These are phyloP conservation scores for Odontamblyopus lacepedii DNA, from an alignment of 2,797 vertebrate genomes.

Conservation along the genomic window DNA sequence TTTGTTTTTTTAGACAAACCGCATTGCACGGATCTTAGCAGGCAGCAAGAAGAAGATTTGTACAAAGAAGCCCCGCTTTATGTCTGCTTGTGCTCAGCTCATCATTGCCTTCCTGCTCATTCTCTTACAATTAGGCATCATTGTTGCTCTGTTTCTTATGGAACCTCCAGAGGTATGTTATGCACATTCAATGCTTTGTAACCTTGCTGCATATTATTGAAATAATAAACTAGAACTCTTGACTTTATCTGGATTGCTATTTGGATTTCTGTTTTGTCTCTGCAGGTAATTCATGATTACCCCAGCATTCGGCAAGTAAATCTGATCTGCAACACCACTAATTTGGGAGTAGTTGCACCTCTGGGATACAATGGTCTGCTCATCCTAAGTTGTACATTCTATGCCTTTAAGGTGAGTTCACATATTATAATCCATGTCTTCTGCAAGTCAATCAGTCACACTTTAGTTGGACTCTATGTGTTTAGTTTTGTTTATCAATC, in stretches of 20 bases:
- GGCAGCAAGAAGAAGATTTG: conserved; percentile 99
- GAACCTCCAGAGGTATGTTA: conserved; percentile 86
- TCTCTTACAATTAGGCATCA: conserved; percentile 93
- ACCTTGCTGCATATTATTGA: background rate
- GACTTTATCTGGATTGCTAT: background rate
- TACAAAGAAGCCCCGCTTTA: conserved; percentile 98
- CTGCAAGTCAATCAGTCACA: background rate
- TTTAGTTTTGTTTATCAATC: background rate
- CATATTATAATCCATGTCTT: background rate
- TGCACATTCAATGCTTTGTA: background rate
- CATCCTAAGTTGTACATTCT: conserved; percentile 98
- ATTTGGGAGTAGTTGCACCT: conserved; percentile 92
- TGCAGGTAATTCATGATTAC: conserved; percentile 89
- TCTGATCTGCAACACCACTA: conserved; percentile 95
- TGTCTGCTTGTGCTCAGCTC: conserved; percentile 97
- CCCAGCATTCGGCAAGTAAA: conserved; percentile 96
- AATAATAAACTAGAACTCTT: background rate
- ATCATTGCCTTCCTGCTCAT: conserved; percentile 96
- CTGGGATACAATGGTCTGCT: conserved; percentile 95
- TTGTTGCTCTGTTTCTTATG: conserved; percentile 95
- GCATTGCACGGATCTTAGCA: conserved; percentile 96
- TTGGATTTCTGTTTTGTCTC: background rate
- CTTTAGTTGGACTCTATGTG: background rate
- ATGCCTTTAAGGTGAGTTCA: conserved; percentile 87
- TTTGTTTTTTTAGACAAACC: conserved; percentile 69